Conservation (phyloP, 2,797 vertebrate genomes). For the Cyclopterus lumpus region DNA sequence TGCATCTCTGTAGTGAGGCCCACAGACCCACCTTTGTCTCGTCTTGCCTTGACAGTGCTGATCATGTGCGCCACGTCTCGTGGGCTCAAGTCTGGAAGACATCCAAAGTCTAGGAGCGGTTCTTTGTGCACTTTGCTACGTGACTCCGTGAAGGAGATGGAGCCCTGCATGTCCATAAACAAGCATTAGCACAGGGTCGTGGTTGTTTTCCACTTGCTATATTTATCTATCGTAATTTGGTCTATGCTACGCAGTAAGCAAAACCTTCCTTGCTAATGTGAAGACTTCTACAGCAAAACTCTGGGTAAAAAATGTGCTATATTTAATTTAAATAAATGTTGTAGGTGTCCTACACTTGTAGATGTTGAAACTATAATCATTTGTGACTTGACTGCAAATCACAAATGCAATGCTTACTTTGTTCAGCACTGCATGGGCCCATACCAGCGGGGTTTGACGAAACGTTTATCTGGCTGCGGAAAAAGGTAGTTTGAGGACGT, state of each 20-base stretch:
- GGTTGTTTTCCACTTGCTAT: neutral
- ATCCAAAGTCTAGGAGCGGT: neutral
- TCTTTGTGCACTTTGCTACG: constrained; percentile 12
- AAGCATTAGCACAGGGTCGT: too few relatives aligned
- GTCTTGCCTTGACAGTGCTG: constrained; percentile 26
- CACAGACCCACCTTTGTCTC: constrained; percentile 21
- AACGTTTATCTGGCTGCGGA: neutral
- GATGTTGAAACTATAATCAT: neutral
- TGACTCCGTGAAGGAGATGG: constrained; percentile 5
- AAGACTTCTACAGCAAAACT: neutral
- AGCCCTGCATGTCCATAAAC: neutral
- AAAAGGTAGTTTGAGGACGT: neutral
- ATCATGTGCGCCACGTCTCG: neutral
- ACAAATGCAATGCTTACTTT: neutral
- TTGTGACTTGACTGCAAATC: neutral
- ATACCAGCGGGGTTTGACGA: neutral
- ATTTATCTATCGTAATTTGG: neutral
- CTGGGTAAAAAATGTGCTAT: neutral
- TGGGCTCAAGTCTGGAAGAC: constrained; percentile 2
- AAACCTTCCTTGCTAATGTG: neutral
- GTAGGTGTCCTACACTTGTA: neutral
- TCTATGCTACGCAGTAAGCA: neutral
- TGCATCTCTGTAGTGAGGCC: constrained; percentile 7
- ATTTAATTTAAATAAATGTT: neutral
- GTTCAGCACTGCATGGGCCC: neutral